Conservation (phyloP, 2,797 vertebrate genomes). For the Lepus townsendii region DNA sequence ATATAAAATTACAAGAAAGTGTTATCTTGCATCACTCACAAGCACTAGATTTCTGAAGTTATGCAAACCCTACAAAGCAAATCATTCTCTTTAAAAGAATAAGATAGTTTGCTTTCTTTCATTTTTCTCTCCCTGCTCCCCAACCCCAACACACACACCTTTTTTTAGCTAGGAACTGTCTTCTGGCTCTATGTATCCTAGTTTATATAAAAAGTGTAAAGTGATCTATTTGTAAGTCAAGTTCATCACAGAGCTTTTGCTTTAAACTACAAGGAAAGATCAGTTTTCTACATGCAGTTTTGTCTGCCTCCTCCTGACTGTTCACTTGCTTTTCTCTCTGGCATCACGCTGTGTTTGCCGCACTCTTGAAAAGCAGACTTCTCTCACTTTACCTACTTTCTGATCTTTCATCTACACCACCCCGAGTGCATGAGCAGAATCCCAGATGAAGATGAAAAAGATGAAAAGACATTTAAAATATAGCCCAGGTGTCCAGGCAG, state of each 20-base stretch:
- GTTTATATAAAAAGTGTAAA: slow-evolving; percentile 17
- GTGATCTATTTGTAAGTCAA: slow-evolving; percentile 1
- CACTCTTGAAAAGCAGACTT: slow-evolving; percentile 39
- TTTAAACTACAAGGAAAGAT: slow-evolving; percentile 20
- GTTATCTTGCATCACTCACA: slow-evolving; percentile 80
- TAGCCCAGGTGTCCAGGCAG: not conserved
- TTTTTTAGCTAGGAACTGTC: slow-evolving; percentile 17
- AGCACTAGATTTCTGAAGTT: slow-evolving; percentile 73
- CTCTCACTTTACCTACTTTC: slow-evolving; percentile 54
- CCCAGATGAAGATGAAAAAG: slow-evolving; percentile 63
- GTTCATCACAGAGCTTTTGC: not conserved
- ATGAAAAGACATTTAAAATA: slow-evolving; percentile 53
- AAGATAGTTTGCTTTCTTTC: not conserved
- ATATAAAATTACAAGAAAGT: slow-evolving; percentile 83
- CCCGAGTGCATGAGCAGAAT: slow-evolving; percentile 26
- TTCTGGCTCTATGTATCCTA: slow-evolving; percentile 24
- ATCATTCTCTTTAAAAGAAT: slow-evolving; percentile 64
- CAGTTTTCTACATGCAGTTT: not conserved
- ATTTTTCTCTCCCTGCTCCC: not conserved
- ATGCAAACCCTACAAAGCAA: slow-evolving; percentile 55
- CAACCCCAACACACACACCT: too few species aligned
- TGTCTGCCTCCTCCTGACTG: not conserved
- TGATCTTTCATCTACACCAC: slow-evolving; percentile 50
- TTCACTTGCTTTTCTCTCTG: not conserved
- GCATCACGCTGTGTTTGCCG: not conserved